Evolutionary conservation across 2,888 invertebrate species (phyloP), one percentile per base, ranked within the genome.

Genomic region (Lasioglossum marginatum): DNA sequence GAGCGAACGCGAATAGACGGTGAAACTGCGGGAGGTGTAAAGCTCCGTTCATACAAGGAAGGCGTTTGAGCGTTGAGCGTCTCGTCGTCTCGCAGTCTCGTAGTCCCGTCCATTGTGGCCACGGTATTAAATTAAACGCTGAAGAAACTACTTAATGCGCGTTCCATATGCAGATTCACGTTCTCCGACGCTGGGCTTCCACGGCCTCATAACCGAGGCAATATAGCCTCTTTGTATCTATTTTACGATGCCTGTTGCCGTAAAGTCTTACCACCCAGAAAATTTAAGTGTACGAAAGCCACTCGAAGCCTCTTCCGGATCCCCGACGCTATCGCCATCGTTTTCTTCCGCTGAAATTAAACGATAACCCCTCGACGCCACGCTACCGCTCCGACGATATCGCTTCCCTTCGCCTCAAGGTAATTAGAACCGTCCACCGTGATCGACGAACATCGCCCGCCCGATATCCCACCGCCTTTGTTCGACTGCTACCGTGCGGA

Each of bases 151-250:
- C 92, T 94, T 94, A 93, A 94, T 93, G 94, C 92, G 89, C 91
- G 92, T 93, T 94, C 94, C 94, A 94, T 94, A 95, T 94, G 94
- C 94, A 95, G 93, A 94, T 95, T 93, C 93, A 91, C 93, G 92
- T 92, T 66, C 92, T 93, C 89, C 91, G 89, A 5, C 86, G 45
- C 87, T 85, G 83, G 63, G 88, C 90, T 88, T 85, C 88, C 87
- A 79, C 83, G 84, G 81, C 82, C 83, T 88, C 86, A 81, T 87
- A 90, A 82, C 87, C 86, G 81, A 77, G 89, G 92, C 92, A 93
- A 94, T 93, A 94, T 92, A 91, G 91, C 92, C 94, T 93, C 94
- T 94, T 93, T 94, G 94, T 94, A 94, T 93, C 93, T 92, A 91
- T 94, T 94, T 94, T 94, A 94, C 90, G 92, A 90, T 89, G 90